Conservation (phyloP, 2,113 vertebrate genomes). For the Rostratula benghalensis region DNA sequence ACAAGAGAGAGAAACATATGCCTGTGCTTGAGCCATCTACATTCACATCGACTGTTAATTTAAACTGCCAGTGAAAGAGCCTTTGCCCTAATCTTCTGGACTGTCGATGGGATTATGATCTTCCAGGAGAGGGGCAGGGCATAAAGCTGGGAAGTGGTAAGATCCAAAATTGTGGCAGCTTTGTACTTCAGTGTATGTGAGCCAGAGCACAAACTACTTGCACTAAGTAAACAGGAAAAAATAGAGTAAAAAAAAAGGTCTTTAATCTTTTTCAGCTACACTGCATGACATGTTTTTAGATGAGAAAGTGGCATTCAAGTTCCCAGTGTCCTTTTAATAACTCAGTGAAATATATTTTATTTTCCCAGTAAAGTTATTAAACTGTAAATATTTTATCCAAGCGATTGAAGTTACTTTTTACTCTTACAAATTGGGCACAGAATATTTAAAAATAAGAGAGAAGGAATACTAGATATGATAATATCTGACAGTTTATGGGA, state of each 20-base stretch:
- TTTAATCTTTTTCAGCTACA: neutral
- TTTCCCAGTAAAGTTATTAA: slow-evolving; percentile 19
- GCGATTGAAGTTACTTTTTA: neutral
- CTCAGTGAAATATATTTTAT: neutral
- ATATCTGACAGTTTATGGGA: slow-evolving; percentile 1
- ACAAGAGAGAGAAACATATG: neutral
- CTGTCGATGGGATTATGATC: neutral
- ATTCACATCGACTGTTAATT: neutral
- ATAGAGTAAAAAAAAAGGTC: neutral
- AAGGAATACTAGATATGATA: slow-evolving; percentile 9
- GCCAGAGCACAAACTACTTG: neutral
- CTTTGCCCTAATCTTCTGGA: neutral
- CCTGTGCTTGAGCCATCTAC: neutral
- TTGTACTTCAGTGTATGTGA: neutral
- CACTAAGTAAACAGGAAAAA: neutral
- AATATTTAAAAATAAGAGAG: slow-evolving; percentile 6
- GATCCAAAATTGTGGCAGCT: neutral
- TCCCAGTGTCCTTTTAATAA: neutral
- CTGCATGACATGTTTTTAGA: neutral
- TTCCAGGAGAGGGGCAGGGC: neutral
- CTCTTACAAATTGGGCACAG: neutral
- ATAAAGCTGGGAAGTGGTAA: neutral
- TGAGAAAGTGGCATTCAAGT: neutral
- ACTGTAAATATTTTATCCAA: slow-evolving; percentile 20
- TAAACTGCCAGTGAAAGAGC: neutral